Conservation (phyloP, 92 coral and sea anemone genomes). For the Umimayanthus kanabou region DNA sequence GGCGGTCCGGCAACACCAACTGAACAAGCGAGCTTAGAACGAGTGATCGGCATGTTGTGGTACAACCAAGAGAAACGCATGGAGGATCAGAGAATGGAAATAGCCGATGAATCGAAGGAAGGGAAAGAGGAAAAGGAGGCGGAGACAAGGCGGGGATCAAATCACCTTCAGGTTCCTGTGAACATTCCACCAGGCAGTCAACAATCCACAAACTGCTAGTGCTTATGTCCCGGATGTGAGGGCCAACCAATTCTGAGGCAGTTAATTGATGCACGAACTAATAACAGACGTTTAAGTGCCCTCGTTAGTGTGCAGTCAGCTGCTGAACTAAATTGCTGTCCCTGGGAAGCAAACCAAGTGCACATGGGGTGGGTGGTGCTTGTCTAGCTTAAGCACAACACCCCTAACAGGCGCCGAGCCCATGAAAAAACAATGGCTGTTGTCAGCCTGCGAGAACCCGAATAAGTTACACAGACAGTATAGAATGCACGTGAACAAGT, state of each 20-base stretch:
- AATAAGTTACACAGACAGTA: constrained; percentile 14
- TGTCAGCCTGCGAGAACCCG: constrained; percentile 28
- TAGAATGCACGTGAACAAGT: constrained; percentile 21
- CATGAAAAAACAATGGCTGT: constrained; percentile 36
- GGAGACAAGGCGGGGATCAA: constrained; percentile 42
- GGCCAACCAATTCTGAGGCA: neutral
- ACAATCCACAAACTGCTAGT: constrained; percentile 35
- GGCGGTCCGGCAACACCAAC: constrained; percentile 45
- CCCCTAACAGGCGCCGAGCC: constrained; percentile 34
- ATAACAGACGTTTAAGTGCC: constrained; percentile 29
- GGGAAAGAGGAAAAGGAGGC: constrained; percentile 48
- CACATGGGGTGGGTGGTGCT: constrained; percentile 15
- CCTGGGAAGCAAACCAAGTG: constrained; percentile 4
- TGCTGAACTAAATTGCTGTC: constrained; percentile 8
- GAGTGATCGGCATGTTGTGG: constrained; percentile 88
- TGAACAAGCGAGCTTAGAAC: constrained; percentile 58
- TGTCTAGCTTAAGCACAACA: constrained; percentile 17
- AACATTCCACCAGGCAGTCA: constrained; percentile 35
- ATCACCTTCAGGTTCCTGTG: constrained; percentile 32
- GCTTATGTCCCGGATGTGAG: constrained; percentile 6
- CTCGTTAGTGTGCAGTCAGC: constrained; percentile 19
- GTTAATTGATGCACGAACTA: constrained; percentile 41
- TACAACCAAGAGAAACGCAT: constrained; percentile 71
- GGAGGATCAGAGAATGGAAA: constrained; percentile 56
- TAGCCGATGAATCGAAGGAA: constrained; percentile 41